phyloP scores from a whole-genome alignment of 2,797 vertebrate genomes.

The Bovichtus variegatus region DNA sequence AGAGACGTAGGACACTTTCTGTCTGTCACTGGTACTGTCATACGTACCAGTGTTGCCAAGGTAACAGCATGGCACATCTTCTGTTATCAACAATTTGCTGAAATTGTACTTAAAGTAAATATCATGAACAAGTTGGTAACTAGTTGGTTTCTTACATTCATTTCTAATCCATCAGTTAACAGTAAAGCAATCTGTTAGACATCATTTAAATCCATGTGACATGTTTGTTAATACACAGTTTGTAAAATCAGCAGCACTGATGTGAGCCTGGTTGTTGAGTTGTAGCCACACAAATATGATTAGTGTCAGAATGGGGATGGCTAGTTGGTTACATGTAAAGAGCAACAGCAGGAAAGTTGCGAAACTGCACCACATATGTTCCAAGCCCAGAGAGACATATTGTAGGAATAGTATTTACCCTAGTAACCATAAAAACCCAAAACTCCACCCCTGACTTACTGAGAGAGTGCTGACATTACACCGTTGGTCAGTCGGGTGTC shows the following conservation, averaged over 20 bases:
- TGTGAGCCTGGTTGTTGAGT: background rate
- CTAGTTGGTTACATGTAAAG: background rate
- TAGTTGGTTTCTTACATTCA: too few relatives aligned
- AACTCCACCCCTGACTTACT: too few relatives aligned
- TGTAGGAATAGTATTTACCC: too few relatives aligned
- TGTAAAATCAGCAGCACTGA: background rate
- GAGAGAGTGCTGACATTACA: too few relatives aligned
- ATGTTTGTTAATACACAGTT: background rate
- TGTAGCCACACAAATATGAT: background rate
- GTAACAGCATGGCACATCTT: conserved; percentile 45
- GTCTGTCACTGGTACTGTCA: conserved; percentile 94
- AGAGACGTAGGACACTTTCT: conserved; percentile 95
- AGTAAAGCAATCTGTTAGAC: too few relatives aligned
- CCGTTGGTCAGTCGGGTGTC: too few relatives aligned
- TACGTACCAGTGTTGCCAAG: conserved; percentile 92
- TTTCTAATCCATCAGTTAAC: background rate
- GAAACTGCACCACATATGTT: background rate
- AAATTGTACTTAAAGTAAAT: too few relatives aligned
- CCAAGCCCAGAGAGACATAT: background rate
- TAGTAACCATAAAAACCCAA: too few relatives aligned
- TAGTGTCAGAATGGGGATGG: background rate
- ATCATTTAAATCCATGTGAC: too few relatives aligned
- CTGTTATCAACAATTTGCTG: background rate
- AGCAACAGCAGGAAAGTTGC: background rate
- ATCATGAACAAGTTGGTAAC: background rate